Conservation (phyloP, 2,888 invertebrate genomes). For the Copidosoma aretas region DNA sequence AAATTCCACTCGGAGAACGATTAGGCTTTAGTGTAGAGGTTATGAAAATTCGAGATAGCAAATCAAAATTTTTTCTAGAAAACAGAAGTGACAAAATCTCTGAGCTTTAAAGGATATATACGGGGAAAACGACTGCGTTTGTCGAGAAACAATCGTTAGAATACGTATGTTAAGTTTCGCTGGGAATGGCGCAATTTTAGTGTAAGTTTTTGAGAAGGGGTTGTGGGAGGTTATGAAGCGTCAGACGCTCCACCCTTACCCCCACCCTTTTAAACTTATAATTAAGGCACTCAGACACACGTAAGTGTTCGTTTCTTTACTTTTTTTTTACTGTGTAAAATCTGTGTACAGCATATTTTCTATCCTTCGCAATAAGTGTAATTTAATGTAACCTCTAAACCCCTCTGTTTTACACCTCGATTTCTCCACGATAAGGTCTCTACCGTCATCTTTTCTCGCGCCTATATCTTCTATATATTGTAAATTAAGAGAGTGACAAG, state of each 20-base stretch:
- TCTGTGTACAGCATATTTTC: constrained; percentile 6
- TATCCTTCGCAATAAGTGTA: constrained; percentile 10
- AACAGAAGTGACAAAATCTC: constrained; percentile 12
- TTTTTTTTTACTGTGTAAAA: not conserved
- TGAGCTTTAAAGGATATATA: not conserved
- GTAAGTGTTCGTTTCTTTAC: constrained; percentile 37
- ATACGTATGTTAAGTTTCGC: constrained; percentile 33
- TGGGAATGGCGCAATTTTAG: constrained; percentile 41
- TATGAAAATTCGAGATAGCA: too few species aligned
- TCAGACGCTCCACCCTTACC: not conserved
- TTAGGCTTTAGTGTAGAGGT: too few species aligned
- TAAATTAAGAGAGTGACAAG: constrained; percentile 14
- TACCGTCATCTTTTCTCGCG: constrained; percentile 8
- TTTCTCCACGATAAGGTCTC: constrained; percentile 15
- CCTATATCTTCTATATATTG: not conserved
- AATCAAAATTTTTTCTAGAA: not conserved
- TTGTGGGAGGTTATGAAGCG: constrained; percentile 1
- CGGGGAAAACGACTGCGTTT: not conserved
- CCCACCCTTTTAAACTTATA: constrained; percentile 13
- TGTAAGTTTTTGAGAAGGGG: constrained; percentile 21
- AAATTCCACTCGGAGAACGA: too few species aligned
- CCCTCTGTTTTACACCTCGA: constrained; percentile 5
- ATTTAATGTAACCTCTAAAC: too few species aligned
- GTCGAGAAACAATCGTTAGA: constrained; percentile 16
- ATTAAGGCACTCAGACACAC: constrained; percentile 24